Evolutionary conservation across 2,113 vertebrate genomes (phyloP), one percentile per base, ranked within the genome.

Genomic region (Ia io): DNA sequence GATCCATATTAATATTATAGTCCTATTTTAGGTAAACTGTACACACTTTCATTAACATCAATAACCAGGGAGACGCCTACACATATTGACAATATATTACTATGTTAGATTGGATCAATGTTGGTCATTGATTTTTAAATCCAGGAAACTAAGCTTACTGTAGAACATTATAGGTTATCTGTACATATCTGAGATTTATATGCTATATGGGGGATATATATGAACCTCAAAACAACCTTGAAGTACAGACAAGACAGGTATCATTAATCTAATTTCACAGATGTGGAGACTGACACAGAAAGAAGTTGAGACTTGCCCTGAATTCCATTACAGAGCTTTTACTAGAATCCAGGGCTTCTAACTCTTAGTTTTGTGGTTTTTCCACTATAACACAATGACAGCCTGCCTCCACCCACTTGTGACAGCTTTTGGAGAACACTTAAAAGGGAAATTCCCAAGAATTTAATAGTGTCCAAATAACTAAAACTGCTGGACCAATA

Each of bases 251-350:
- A 96, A 84, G 95, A 95, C 42, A 95, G 86, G 89, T 78, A 71
- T 93, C 91, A 94, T 92, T 93, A 95, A 96, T 94, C 95, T 92
- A 84, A 87, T 94, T 96, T 96, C 90, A 97, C 82, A 96, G 80
- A 84, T 49, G 65, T 87, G 40, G 70, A 93, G 70, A 96, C 3
- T 88, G 90, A 94, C 84, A 76, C 35, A 47, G 44, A 95, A 71
- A 47, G 32, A 90, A 84, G 71, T 96, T 96, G 87, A 87, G 44
- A 88, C 35, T 76, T 91, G 59, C 79, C 30, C 87, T 28, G 95
- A 95, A 94, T 95, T 84, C 90, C 90, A 88, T 80, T 70, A 77
- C 28, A 90, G 79, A 88, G 76, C 49, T 94, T 95, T 93, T 82
- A 83, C 80, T 67, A 53, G 89, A 96, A 96, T 42, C 67, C 59